These are phyloP conservation scores for Triops cancriformis DNA, from an alignment of 1,140 invertebrate species.

Conservation along the genomic window DNA sequence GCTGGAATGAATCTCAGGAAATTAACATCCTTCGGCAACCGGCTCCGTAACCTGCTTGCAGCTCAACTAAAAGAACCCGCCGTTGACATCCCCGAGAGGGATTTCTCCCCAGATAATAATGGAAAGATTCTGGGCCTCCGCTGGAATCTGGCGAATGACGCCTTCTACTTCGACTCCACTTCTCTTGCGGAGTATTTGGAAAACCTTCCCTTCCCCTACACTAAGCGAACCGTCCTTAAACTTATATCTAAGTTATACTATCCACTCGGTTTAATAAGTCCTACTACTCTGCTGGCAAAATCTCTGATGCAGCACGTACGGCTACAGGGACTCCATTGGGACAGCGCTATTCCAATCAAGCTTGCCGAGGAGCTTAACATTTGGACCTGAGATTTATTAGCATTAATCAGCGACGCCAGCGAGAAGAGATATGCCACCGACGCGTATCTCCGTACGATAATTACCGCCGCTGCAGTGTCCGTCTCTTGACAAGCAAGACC, in stretches of 20 bases:
- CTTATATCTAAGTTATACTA: neutral
- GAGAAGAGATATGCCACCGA: slow-evolving; percentile 20
- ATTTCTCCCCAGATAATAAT: neutral
- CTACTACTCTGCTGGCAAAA: neutral
- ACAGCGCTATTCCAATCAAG: neutral
- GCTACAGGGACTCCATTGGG: neutral
- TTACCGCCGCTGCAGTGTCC: neutral
- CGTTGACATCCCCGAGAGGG: neutral
- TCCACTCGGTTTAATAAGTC: slow-evolving; percentile 16
- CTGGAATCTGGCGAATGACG: neutral
- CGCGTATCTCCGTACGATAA: slow-evolving; percentile 17
- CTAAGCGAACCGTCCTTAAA: neutral
- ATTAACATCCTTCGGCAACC: neutral
- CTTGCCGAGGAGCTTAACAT: neutral
- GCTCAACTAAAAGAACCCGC: neutral
- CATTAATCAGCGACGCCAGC: slow-evolving; percentile 20
- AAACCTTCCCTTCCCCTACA: neutral
- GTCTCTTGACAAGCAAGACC: slow-evolving; percentile 31
- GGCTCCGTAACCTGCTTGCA: too few species aligned
- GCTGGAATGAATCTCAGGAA: neutral
- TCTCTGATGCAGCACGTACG: neutral
- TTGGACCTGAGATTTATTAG: neutral
- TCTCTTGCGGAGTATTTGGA: neutral
- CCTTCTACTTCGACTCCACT: neutral
- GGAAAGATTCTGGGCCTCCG: neutral